Conservation (phyloP, 2,113 vertebrate genomes). For the Dendropsophus ebraccatus region DNA sequence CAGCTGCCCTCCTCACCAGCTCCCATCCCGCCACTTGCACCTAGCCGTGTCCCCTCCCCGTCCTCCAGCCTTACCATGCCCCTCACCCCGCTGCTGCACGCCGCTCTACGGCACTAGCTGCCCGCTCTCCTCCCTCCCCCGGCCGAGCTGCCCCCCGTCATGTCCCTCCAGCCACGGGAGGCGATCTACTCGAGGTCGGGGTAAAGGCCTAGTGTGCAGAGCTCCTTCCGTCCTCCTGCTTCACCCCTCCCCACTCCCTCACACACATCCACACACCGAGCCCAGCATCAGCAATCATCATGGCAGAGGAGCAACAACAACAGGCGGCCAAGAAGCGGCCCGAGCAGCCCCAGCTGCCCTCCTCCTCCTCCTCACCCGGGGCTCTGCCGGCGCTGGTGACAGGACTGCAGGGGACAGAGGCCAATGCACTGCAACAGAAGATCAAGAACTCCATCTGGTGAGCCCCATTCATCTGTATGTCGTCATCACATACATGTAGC, state of each 20-base stretch:
- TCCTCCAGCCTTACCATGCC: slow-evolving; percentile 39
- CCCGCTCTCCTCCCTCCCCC: slow-evolving; percentile 37
- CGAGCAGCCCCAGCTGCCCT: slow-evolving; percentile 66
- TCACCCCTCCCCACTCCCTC: slow-evolving; percentile 62
- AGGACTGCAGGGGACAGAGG: slow-evolving; percentile 86
- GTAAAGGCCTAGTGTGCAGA: slow-evolving; percentile 79
- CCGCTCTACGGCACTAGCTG: slow-evolving; percentile 57
- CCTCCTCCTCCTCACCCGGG: slow-evolving; percentile 65
- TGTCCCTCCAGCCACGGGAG: slow-evolving; percentile 77
- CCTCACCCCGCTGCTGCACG: slow-evolving; percentile 44
- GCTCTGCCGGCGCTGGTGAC: slow-evolving; percentile 81
- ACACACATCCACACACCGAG: slow-evolving; percentile 66
- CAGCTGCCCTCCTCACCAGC: neutral
- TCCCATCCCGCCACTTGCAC: neutral
- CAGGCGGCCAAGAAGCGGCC: slow-evolving; percentile 74
- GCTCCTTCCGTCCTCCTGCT: slow-evolving; percentile 68
- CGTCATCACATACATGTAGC: neutral
- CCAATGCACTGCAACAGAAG: slow-evolving; percentile 87
- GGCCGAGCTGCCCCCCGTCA: slow-evolving; percentile 67
- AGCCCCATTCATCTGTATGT: slow-evolving; percentile 59
- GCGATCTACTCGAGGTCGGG: slow-evolving; percentile 79
- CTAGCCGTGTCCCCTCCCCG: neutral
- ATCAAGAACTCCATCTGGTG: slow-evolving; percentile 96
- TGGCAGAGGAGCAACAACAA: slow-evolving; percentile 82
- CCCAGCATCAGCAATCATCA: slow-evolving; percentile 70